Conservation (phyloP, 2,888 invertebrate genomes). For the Sphaerophoria rueppellii region DNA sequence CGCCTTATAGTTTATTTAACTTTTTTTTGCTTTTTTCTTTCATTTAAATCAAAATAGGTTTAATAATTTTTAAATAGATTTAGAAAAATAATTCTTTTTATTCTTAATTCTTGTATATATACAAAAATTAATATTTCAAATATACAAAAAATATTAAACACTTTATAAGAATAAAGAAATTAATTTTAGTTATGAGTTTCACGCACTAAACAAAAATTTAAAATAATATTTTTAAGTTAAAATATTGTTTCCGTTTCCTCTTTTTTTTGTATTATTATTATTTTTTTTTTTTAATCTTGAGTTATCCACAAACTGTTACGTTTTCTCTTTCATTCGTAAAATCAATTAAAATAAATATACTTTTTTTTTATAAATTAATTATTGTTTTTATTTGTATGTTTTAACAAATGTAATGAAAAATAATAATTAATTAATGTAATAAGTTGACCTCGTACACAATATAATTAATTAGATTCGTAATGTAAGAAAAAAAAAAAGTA, state of each 20-base stretch:
- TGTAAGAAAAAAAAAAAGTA: conserved; percentile 39
- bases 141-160: conserved; percentile 26
- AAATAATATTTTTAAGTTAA: conserved; percentile 6
- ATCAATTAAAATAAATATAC: conserved; percentile 27
- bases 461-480: conserved; percentile 14
- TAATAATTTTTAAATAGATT: conserved; percentile 42
- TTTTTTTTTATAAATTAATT: conserved; percentile 32
- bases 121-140: conserved; percentile 23
- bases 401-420: conserved; percentile 36
- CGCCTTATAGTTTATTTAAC: conserved; percentile 69
- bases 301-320: conserved; percentile 35
- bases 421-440: conserved; percentile 27
- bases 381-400: conserved; percentile 19
- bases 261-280: conserved; percentile 33
- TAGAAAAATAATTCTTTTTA: conserved; percentile 47
- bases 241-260: conserved; percentile 21
- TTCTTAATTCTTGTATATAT: conserved; percentile 53
- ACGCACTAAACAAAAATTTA: conserved; percentile 12
- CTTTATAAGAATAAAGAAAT: background rate
- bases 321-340: conserved; percentile 50
- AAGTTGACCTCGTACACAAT: conserved; percentile 21
- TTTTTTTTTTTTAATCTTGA: conserved; percentile 4
- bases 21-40: conserved; percentile 36
- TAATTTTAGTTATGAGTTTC: conserved; percentile 2
- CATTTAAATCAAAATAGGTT: conserved; percentile 36